A percentile compares a stretch with the other conserved stretches of the same genome.
Evolutionary conservation across 1,140 invertebrate species (phyloP).

Genomic region (Mya arenaria): DNA sequence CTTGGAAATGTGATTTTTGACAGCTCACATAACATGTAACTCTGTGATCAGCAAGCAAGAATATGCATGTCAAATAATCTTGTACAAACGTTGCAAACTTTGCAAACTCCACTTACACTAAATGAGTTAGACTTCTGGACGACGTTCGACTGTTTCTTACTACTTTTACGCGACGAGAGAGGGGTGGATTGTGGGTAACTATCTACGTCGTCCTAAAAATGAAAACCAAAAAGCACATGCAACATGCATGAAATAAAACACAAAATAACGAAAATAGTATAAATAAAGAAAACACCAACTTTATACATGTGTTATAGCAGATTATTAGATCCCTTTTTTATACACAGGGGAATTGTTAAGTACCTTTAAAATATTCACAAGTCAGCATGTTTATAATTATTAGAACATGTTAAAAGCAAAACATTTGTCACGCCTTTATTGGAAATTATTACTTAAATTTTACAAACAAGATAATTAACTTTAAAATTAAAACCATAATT

Average conservation of each 20-base stretch:
- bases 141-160: constrained; percentile 74
- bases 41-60: too few relatives aligned
- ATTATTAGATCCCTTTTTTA: too few relatives aligned
- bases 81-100: too few relatives aligned
- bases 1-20: too few relatives aligned
- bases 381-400: too few relatives aligned
- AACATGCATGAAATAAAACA: constrained; percentile 57
- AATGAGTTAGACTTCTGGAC: constrained; percentile 80
- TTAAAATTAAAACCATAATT: constrained; percentile 1
- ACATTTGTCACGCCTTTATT: constrained; percentile 1
- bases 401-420: too few relatives aligned
- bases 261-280: background rate
- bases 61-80: too few relatives aligned
- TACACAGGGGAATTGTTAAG: too few relatives aligned
- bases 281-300: background rate
- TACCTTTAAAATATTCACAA: too few relatives aligned
- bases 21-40: too few relatives aligned
- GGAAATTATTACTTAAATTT: constrained; percentile 4
- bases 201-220: constrained; percentile 73
- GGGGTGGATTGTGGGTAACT: constrained; percentile 93
- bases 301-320: too few relatives aligned
- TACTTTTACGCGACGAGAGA: constrained; percentile 76
- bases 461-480: background rate
- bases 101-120: constrained; percentile 81
- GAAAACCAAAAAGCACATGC: constrained; percentile 60